These are phyloP conservation scores for Xenentodon cancila DNA, from an alignment of 2,797 vertebrate species.

Conservation along the genomic window DNA sequence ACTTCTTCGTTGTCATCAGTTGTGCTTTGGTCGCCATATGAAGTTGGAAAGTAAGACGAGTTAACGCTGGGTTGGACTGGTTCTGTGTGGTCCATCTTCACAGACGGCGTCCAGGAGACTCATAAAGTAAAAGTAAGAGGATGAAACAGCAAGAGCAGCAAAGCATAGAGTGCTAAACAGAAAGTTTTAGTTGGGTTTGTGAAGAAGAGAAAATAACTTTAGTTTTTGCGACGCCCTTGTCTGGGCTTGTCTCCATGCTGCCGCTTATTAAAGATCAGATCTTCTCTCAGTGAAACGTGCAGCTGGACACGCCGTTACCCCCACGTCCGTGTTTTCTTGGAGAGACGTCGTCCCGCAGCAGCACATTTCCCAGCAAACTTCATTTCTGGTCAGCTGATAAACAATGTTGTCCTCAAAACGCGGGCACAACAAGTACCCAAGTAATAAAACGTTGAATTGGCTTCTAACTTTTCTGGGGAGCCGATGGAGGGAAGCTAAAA, in stretches of 20 bases:
- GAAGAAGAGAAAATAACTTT: conserved; percentile 1
- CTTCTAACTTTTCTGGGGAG: conserved; percentile 14
- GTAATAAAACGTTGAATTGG: too few relatives aligned
- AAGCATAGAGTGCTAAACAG: conserved; percentile 1
- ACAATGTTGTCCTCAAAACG: rapidly evolving
- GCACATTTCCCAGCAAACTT: conserved; percentile 28
- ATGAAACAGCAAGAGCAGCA: neutral
- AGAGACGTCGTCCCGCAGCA: neutral
- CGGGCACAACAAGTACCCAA: neutral
- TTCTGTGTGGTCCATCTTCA: conserved; percentile 68
- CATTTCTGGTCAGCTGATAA: conserved; percentile 50
- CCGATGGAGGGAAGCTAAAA: too few relatives aligned
- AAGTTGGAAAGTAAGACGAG: conserved; percentile 58
- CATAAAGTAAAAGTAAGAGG: neutral
- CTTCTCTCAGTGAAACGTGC: conserved; percentile 20
- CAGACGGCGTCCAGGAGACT: neutral
- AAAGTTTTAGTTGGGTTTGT: conserved; percentile 28
- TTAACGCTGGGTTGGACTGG: conserved; percentile 68
- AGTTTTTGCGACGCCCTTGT: neutral
- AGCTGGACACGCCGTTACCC: neutral
- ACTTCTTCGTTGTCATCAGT: conserved; percentile 75
- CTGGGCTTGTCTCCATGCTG: conserved; percentile 3
- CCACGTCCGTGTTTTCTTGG: neutral
- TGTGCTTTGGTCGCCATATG: conserved; percentile 1
- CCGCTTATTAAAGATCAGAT: conserved; percentile 13